Evolutionary conservation across 2,797 vertebrate genomes (phyloP), one percentile per base, ranked within the genome.

Genomic region (Gobio occitaniae): DNA sequence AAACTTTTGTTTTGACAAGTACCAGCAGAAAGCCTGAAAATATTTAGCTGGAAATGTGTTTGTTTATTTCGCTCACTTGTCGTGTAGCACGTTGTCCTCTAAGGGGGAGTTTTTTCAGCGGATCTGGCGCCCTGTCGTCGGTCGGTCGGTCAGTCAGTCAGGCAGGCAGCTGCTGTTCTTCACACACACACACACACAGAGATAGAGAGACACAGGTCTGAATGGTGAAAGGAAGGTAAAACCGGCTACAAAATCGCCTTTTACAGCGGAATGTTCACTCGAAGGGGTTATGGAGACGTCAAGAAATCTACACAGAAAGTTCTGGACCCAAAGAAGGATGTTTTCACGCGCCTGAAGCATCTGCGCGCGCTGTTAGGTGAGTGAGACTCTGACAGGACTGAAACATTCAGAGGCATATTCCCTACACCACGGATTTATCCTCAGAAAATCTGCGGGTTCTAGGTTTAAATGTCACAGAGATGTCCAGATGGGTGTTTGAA

Each of bases 301-400:
- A 98, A 97, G 96, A 99, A 99, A 96, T 99, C 98, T 94, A 96
- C 96, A 93, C 98, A 99, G 97, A 99, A 99, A 96, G 97, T 97
- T 96, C 96, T 99, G 96, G 98, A 99, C 96, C 97, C 97, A 92
- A 98, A 97, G 96, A 98, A 99, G 95, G 98, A 99, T 92, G 96
- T 97, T 5, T 93, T 97, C 88, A 98, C 98, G 87, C 97, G 98
- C 56, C 94, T 99, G 89, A 99, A 97, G 93, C 98, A 99, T 96
- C 98, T 99, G 88, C 95, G 97, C 68, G 95, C 97, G 19, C 94
- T 99, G 92, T 93, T 98, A 94, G 98, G 98, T 99, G 96, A 98
- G 95, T 92, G 89, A 88, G 91, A 69, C 50, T 77, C 36, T 84
- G 83, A 84, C 83, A 84, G 83, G 36, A 84, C 74, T 15, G 16